These are phyloP conservation scores for Sipunculus nudus DNA, from an alignment of 2,888 invertebrate genomes.

Conservation along the genomic window DNA sequence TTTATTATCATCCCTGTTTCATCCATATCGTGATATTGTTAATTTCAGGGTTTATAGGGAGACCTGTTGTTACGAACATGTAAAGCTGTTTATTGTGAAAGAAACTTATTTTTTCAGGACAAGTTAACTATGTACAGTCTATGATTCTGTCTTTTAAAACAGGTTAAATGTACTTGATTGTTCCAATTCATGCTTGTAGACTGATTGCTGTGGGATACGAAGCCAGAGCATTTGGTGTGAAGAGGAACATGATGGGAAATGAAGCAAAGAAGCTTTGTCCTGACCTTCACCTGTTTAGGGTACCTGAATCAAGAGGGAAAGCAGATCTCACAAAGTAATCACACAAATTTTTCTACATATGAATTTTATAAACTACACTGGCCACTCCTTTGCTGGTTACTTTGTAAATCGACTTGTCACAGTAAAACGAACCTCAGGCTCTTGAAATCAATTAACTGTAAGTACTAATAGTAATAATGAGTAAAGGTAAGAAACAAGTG, in stretches of 20 bases:
- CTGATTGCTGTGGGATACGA: slow-evolving; percentile 98
- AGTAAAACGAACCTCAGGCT: no score
- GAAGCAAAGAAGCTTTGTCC: slow-evolving; percentile 91
- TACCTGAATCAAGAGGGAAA: slow-evolving; percentile 89
- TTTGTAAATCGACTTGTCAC: not conserved
- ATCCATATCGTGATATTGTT: no score
- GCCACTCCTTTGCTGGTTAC: not conserved
- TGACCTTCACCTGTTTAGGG: slow-evolving; percentile 82
- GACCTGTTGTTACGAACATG: not conserved
- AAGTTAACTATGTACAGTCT: no score
- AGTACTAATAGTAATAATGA: no score
- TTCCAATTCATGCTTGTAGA: slow-evolving; percentile 70
- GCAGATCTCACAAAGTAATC: slow-evolving; percentile 88
- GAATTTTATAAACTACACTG: not conserved
- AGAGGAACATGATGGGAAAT: slow-evolving; percentile 87
- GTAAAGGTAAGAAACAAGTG: no score
- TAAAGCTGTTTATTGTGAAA: no score
- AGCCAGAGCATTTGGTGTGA: slow-evolving; percentile 89
- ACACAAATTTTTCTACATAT: no score
- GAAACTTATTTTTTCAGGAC: no score
- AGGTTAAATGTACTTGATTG: not conserved
- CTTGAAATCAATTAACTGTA: no score
- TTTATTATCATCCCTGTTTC: no score
- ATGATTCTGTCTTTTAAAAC: no score
- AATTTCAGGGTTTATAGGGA: no score